Base-by-base conservation (phyloP, 1,140 invertebrate species). In the Drosophila nigrodunni region DNA sequence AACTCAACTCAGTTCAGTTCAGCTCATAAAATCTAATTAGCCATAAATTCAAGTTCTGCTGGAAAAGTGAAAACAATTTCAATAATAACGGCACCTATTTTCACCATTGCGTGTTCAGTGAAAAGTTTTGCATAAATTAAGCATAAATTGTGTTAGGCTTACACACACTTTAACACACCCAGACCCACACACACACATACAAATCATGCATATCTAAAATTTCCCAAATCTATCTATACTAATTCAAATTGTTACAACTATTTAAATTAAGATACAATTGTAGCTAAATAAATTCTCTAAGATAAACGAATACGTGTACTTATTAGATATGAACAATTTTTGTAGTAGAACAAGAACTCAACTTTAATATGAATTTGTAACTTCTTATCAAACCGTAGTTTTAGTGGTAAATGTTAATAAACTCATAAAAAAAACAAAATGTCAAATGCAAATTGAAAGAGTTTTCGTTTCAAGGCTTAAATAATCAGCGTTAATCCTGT, bases 341-440 rank as follows among this genome's bases (percentile, higher is more conserved):
- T 52, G 34, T 58, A 68, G 61, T 78, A 77, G 57, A 57, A 46
- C 62, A 43, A 58, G 61, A 65, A 72, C 54, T 46, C 54, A 68
- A 75, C 72, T 74, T 74, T 69, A 69, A 62, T 62, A 75, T 82
- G 55, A 81, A 74, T 77, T 89, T 89, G 82, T 88, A 90, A 81
- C 80, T 89, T 71, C 80, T 88, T 88, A 89, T 90, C 75, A 90
- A 85, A 30, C 25, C 6, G 25, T 90, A 80, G 85, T 89, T 74
- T 89, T 89, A 89, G 85, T 81, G 78, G 90, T 90, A 90, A 90
- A 89, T 89, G 85, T 89, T 89, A 81, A 89, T 88, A 77, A 87
- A 81, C 59, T n/a, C 4, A 41, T 18, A 8, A 57, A 57, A 57
- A 57, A 57, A 57, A 57, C 54, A 13, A 57, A 80, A 55, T 61